Evolutionary conservation across 2,888 invertebrate genomes (phyloP).

Genomic region (Eugnorisma glareosa): DNA sequence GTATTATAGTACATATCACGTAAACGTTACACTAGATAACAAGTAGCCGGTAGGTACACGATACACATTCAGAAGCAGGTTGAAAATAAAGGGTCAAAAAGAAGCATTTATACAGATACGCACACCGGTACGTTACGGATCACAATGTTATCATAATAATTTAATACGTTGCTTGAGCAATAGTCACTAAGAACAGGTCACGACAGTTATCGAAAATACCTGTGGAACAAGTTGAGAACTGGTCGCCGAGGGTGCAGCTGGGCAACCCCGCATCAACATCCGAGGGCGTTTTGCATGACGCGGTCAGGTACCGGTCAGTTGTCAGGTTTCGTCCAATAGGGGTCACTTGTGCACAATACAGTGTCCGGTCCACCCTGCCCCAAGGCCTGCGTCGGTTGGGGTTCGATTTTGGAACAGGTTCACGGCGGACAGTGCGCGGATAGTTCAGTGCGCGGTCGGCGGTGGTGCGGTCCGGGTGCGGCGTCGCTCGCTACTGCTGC

Average conservation of each 20-base stretch:
- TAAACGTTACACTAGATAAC: constrained; percentile 30
- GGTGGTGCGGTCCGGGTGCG: constrained; percentile 88
- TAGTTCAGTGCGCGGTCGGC: constrained; percentile 76
- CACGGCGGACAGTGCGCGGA: constrained; percentile 58
- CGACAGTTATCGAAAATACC: constrained; percentile 82
- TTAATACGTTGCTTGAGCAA: constrained; percentile 70
- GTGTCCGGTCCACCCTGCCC: constrained; percentile 81
- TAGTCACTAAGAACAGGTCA: constrained; percentile 73
- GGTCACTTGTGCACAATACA: constrained; percentile 87
- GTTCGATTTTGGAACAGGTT: constrained; percentile 79
- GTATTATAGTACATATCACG: constrained; percentile 4
- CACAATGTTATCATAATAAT: constrained; percentile 71
- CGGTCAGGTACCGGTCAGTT: constrained; percentile 84
- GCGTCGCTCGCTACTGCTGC: constrained; percentile 86
- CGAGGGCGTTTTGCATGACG: constrained; percentile 87
- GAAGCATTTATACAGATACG: constrained; percentile 57
- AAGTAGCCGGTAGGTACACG: constrained; percentile 23
- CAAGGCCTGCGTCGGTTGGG: constrained; percentile 71
- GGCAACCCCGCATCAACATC: constrained; percentile 84
- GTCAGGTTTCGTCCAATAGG: constrained; percentile 79
- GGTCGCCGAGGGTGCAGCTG: constrained; percentile 83
- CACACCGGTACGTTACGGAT: constrained; percentile 61
- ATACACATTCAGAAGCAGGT: constrained; percentile 44
- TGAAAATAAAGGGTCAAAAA: constrained; percentile 49
- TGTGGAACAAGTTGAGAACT: constrained; percentile 84